Evolutionary conservation across 2,113 vertebrate genomes (phyloP).

Genomic region (Hemiscyllium ocellatum): DNA sequence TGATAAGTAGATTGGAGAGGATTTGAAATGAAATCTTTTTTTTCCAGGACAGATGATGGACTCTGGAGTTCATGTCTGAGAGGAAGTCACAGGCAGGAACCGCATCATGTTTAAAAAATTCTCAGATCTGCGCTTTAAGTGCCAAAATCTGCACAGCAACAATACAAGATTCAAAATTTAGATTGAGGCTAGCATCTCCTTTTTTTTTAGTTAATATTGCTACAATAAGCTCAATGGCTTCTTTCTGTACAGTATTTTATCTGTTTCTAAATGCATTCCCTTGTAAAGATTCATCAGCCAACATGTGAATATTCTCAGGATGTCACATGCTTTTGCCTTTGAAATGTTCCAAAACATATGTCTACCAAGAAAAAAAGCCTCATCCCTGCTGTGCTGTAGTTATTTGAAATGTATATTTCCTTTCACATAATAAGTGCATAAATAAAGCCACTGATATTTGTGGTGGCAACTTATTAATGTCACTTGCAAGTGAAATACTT

Average conservation of each 20-base stretch:
- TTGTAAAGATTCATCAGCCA: not conserved
- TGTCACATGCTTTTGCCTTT: not conserved
- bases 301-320: not conserved
- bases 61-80: not conserved
- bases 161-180: not conserved
- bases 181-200: not conserved
- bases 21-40: not conserved
- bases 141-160: not conserved
- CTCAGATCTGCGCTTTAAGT: not conserved
- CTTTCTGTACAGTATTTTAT: not conserved
- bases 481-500: not conserved
- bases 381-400: not conserved
- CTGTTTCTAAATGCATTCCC: not conserved
- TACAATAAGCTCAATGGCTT: not conserved
- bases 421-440: not conserved
- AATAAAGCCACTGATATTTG: not conserved
- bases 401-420: slow-evolving; percentile 8
- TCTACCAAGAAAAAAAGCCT: not conserved
- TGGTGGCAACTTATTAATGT: not conserved
- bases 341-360: slow-evolving; percentile 14
- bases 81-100: not conserved
- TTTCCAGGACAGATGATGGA: not conserved
- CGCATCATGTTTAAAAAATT: not conserved
- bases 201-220: not conserved
- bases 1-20: not conserved